Evolutionary conservation across 1,140 invertebrate genomes (phyloP), one percentile per base, ranked within the genome.

Genomic region (Drosophila malerkotliana): DNA sequence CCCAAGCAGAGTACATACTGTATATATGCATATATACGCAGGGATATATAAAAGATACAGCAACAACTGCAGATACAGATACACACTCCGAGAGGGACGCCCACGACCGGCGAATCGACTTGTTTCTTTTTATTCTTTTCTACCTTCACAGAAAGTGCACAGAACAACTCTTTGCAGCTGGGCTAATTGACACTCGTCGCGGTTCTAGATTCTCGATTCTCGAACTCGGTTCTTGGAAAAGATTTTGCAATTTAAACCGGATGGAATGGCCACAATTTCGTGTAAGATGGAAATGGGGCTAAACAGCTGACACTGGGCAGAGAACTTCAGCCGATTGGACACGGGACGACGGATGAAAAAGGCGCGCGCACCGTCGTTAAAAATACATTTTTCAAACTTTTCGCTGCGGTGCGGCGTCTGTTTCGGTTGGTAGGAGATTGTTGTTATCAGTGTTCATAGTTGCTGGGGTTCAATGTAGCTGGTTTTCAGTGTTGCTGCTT

Each of bases 331-430:
- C 41, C 41, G 15, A 44, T 44, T 44, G 41, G 41, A 18, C n/a
- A 44, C 41, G 41, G 41, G 2, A 6, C 41, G 59, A 28, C 34
- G 60, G 63, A 15, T 34, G 10, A 44, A 34, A 64, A 30, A 14
- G 58, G 47, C 47, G 47, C 63, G 47, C 63, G 32, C 59, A 44
- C 58, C 45, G 45, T 45, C 14, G 32, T 26, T 44, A 32, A 12
- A 53, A 64, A 21, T 67, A 60, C 59, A 67, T 67, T 63, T 58
- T 45, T 67, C 48, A 21, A 9, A 57, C 59, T 62, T 41, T 56
- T 34, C 51, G 32, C 56, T 18, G 1, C 15, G 41, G 3, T 45
- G 14, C 41, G 14, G 26, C 32, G 34, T 67, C 32, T 41, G 30
- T 26, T 47, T 12, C 14, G 12, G 12, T 67, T 52, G 37, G 28